Evolutionary conservation across 2,113 vertebrate genomes (phyloP).

Genomic region (Clarias batrachus): DNA sequence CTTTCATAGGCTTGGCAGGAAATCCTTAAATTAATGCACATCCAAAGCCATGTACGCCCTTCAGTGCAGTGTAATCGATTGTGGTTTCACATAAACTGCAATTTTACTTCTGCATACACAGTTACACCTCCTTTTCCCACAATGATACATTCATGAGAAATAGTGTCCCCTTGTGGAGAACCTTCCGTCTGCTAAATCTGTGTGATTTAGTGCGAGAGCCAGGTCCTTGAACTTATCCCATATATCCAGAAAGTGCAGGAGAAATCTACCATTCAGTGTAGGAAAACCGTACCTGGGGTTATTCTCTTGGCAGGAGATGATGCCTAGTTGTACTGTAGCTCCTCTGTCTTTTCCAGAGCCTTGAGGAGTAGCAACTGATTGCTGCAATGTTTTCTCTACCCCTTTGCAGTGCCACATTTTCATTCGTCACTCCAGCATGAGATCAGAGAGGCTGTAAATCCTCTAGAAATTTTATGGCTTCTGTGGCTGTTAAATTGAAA

Average conservation of each 20-base stretch:
- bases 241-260: not conserved
- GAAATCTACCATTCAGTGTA: not conserved
- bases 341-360: not conserved
- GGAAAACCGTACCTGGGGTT: not conserved
- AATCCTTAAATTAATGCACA: conserved; percentile 19
- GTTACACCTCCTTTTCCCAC: not conserved
- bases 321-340: conserved; percentile 6
- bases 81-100: not conserved
- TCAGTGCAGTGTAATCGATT: not conserved
- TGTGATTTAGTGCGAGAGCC: not conserved
- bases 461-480: conserved; percentile 41
- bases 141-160: not conserved
- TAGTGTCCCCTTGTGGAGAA: conserved; percentile 12
- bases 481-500: conserved; percentile 54
- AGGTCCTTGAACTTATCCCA: not conserved
- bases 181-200: not conserved
- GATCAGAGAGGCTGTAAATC: conserved; percentile 35
- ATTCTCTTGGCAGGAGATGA: not conserved
- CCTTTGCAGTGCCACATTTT: conserved; percentile 10
- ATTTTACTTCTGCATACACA: not conserved
- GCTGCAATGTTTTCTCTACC: conserved; percentile 15
- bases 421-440: conserved; percentile 30
- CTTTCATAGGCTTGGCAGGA: conserved; percentile 5
- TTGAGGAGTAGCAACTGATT: not conserved
- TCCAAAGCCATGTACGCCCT: not conserved